Base-by-base conservation (phyloP, 2,797 vertebrate species). In the Pseudochromis fuscus region DNA sequence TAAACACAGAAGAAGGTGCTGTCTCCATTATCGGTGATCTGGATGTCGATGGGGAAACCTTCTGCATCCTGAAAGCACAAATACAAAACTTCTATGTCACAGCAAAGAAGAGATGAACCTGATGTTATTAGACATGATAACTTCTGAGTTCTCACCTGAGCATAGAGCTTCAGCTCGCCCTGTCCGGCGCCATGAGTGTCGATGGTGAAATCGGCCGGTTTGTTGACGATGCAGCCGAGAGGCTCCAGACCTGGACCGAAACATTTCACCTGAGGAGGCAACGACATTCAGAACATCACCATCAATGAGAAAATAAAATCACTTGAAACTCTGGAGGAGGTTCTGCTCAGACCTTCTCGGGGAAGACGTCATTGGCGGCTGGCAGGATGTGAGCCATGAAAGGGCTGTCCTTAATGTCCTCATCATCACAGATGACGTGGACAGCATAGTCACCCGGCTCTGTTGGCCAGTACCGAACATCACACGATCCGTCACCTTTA, bases 341-440 rank as follows among this genome's bases (percentile, higher is more conserved):
- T 4, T 49, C 9, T 21, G 27, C 3, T 44, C 76, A 18, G 10
- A 98, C 97, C 92, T 97, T 95, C 50, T 98, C 96, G 0, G 96
- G 96, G 82, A 95, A 95, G 66, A 93, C 88, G 52, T 95, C 93
- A 0, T 64, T 89, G 30, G 93, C 92, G 0, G 94, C 92, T 0
- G 96, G 95, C 30, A 95, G 94, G 81, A 99, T 95, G 81, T 95
- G 95, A 0, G 97, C 97, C 51, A 99, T 97, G 91, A 96, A 99
- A 4, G 97, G 97, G 0, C 97, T 98, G 94, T 97, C 95, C 19
- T 94, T 94, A 86, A 99, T 98, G 87, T 99, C 97, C 74, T 99
- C 96, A 0, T 99, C 96, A 0, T 99, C 97, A 5, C 97, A 99
- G 27, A 99, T 95, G 68, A 98, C 97, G 0, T 99, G 97, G n/a